These are phyloP conservation scores for Psittacula echo DNA, from an alignment of 2,797 vertebrate genomes.

Conservation along the genomic window DNA sequence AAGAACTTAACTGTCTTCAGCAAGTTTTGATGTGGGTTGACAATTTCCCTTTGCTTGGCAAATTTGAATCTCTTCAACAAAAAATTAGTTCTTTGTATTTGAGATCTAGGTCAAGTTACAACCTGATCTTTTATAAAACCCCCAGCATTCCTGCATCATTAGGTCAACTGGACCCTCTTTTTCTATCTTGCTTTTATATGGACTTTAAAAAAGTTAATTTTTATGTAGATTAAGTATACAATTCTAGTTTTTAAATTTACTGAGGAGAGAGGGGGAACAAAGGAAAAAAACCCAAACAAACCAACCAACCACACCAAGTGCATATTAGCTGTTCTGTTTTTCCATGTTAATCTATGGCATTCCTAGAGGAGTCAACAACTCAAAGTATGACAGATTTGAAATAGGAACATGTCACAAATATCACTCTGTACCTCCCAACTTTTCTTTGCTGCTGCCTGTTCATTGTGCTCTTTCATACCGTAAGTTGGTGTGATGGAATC, in stretches of 20 bases:
- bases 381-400: neutral
- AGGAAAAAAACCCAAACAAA: neutral
- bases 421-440: neutral
- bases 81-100: slow-evolving; percentile 36
- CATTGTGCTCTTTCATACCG: neutral
- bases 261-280: neutral
- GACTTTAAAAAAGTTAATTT: neutral
- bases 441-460: neutral
- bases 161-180: neutral
- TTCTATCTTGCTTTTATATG: neutral
- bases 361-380: neutral
- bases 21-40: slow-evolving; percentile 26
- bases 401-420: neutral
- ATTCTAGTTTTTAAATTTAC: neutral
- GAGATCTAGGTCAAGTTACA: neutral
- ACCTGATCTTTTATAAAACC: slow-evolving; percentile 1
- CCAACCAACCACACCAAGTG: rapidly evolving
- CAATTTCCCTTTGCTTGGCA: slow-evolving; percentile 26
- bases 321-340: neutral
- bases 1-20: slow-evolving; percentile 3
- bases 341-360: neutral
- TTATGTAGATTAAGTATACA: neutral
- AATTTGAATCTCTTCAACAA: slow-evolving; percentile 22
- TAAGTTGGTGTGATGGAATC: rapidly evolving
- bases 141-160: slow-evolving; percentile 5